Evolutionary conservation across 1,140 invertebrate genomes (phyloP), one percentile per base, ranked within the genome.

Genomic region (Cherax destructor): DNA sequence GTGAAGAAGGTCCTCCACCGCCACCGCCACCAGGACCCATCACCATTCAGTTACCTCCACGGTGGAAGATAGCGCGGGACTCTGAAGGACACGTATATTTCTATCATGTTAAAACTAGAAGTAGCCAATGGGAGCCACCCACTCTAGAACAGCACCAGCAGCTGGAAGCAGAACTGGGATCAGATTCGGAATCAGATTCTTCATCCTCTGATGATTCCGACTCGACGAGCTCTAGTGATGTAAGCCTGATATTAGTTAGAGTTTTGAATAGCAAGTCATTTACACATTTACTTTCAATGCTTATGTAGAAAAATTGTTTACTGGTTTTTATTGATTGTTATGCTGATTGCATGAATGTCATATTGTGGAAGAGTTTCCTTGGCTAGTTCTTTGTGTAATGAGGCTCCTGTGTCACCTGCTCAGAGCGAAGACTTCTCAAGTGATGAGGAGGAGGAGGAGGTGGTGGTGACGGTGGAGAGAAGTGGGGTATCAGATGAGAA

Each of bases 91-190:
- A 97, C 90, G 96, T 96, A 0, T 99, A 99, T 94, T 99, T 99
- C 95, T 99, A 99, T 94, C 98, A 99, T 94, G 95, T 97, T 0
- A 97, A 97, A 93, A 96, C 97, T 49, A 96, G 97, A 86, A 95
- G 97, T 93, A 96, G 97, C 3, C 98, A 99, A 94, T 99, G 98
- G 98, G 95, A 97, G 88, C 97, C 97, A 50, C 98, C 98, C 7
- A 86, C 88, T 59, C 16, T 84, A 11, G 85, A 90, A 41, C 83
- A 74, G 49, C 89, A 91, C 41, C 77, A 93, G 13, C 49, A 92
- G 18, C 49, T 88, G n/a, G 77, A 84, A 56, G 74, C 86, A 18
- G 83, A 83, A 47, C 79, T 90, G 50, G 91, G 78, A 47, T 88
- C 84, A 21, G 86, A 91, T 30, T 93, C 93, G 2, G 90, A 91